phyloP scores from a whole-genome alignment of 2,113 vertebrate species.

The Salvelinus fontinalis region DNA sequence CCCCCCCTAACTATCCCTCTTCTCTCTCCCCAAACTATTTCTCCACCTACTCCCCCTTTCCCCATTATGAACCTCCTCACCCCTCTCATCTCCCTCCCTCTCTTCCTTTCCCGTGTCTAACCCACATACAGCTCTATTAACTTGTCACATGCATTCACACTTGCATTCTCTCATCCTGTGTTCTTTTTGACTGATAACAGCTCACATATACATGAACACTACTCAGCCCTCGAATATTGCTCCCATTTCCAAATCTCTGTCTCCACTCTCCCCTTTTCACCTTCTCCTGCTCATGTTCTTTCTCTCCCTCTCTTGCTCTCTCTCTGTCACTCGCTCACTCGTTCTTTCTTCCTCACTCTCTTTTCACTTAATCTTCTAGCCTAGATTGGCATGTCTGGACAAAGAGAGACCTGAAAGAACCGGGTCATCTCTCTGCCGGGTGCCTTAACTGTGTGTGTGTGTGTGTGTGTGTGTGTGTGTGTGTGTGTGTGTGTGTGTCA shows the following conservation, averaged over 20 bases:
- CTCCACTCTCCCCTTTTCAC: neutral
- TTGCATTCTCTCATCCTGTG: neutral
- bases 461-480: slow-evolving; percentile 1
- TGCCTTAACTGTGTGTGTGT: neutral
- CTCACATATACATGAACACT: neutral
- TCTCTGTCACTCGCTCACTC: neutral
- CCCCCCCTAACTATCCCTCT: neutral
- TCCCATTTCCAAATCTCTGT: neutral
- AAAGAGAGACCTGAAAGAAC: neutral
- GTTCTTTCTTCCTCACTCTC: neutral
- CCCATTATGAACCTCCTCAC: neutral
- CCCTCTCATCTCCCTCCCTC: neutral
- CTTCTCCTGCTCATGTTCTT: neutral
- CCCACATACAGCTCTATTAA: neutral
- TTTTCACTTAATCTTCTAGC: slow-evolving; percentile 4
- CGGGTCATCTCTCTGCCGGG: too few species aligned
- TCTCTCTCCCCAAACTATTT: neutral
- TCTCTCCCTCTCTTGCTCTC: neutral
- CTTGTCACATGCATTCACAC: neutral
- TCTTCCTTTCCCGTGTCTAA: neutral
- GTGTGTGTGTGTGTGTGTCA: neutral
- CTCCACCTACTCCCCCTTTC: neutral
- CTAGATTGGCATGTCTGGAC: neutral
- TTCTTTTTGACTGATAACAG: neutral
- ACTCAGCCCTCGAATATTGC: neutral